Conservation (phyloP, 2,888 invertebrate species). For the Dasysyrphus albostriatus region DNA sequence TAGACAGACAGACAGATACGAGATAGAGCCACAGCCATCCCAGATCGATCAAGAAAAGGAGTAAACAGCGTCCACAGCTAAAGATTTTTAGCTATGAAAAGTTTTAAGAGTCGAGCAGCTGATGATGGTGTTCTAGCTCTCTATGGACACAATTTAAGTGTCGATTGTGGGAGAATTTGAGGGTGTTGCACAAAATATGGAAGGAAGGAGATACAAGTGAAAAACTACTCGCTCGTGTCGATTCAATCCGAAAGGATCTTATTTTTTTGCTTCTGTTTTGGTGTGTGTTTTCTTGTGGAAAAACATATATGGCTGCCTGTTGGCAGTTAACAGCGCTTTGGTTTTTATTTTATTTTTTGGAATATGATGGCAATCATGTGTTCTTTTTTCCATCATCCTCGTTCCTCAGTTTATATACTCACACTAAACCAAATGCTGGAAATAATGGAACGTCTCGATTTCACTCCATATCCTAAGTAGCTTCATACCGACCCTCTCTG, state of each 20-base stretch:
- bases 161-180: slow-evolving; percentile 36
- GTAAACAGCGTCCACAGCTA: slow-evolving; percentile 44
- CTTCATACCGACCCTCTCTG: neutral
- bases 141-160: slow-evolving; percentile 69
- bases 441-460: slow-evolving; percentile 63
- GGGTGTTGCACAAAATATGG: slow-evolving; percentile 16
- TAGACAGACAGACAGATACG: slow-evolving; percentile 50
- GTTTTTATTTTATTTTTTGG: neutral
- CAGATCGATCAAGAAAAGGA: slow-evolving; percentile 69
- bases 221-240: slow-evolving; percentile 72
- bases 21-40: slow-evolving; percentile 48
- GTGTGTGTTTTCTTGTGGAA: slow-evolving; percentile 43
- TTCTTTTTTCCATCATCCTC: slow-evolving; percentile 7
- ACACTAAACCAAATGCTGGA: slow-evolving; percentile 2
- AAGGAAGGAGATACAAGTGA: slow-evolving; percentile 31
- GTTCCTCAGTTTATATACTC: neutral
- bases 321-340: slow-evolving; percentile 55
- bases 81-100: slow-evolving; percentile 41
- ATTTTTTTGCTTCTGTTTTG: neutral
- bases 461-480: slow-evolving; percentile 54
- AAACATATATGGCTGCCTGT: slow-evolving; percentile 69
- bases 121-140: neutral
- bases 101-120: slow-evolving; percentile 4
- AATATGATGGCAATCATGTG: slow-evolving; percentile 69
- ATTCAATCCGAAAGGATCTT: slow-evolving; percentile 71